Conservation (phyloP, 2,797 vertebrate genomes). For the Nyctibius grandis region DNA sequence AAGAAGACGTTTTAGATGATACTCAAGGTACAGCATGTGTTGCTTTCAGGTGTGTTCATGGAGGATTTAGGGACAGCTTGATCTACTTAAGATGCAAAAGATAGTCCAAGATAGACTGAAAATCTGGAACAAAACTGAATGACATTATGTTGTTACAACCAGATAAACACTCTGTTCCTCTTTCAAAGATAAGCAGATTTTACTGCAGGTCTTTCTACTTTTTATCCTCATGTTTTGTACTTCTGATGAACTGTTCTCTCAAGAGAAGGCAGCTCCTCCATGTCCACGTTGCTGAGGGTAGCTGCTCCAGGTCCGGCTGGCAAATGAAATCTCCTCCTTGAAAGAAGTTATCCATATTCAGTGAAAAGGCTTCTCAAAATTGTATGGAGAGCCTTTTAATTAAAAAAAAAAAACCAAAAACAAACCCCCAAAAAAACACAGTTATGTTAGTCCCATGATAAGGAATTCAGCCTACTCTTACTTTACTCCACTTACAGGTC, state of each 20-base stretch:
- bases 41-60: background rate
- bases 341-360: background rate
- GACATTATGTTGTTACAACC: background rate
- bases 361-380: background rate
- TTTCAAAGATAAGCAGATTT: constrained; percentile 1
- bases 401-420: background rate
- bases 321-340: background rate
- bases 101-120: background rate
- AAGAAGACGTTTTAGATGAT: background rate
- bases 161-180: background rate
- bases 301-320: background rate
- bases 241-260: background rate
- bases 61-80: background rate
- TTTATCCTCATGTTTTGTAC: background rate
- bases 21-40: background rate
- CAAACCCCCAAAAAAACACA: background rate
- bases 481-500: background rate
- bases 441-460: background rate
- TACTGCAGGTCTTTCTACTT: background rate
- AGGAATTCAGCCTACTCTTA: background rate
- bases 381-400: background rate
- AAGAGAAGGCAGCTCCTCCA: background rate
- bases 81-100: background rate
- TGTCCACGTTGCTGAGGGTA: background rate
- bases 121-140: background rate